These are phyloP conservation scores for Lophius piscatorius DNA, from an alignment of 2,113 vertebrate species.

Conservation along the genomic window DNA sequence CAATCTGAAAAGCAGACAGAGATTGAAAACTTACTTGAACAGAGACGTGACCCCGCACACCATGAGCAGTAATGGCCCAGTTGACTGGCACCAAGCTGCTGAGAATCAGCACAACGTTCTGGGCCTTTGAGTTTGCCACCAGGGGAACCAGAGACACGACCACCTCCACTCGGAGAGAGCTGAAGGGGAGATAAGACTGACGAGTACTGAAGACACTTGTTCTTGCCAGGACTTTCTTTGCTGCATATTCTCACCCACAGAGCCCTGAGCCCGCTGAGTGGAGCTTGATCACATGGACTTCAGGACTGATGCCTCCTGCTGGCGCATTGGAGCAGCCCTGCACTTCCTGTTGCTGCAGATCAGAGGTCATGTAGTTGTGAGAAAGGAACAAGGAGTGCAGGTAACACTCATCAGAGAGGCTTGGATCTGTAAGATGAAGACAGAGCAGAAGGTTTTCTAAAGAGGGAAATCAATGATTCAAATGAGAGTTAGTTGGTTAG, in stretches of 20 bases:
- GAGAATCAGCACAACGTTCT: conserved; percentile 75
- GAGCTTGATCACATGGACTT: conserved; percentile 80
- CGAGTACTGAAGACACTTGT: background rate
- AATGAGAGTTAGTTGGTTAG: too few relatives aligned
- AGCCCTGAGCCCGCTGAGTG: conserved; percentile 73
- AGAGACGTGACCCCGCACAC: conserved; percentile 69
- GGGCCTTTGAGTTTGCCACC: conserved; percentile 32
- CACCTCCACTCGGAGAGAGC: conserved; percentile 76
- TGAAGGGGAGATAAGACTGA: conserved; percentile 5
- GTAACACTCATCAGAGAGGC: conserved; percentile 67
- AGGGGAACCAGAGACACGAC: conserved; percentile 72
- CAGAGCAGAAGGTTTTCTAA: conserved; percentile 5
- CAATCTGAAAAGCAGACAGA: background rate
- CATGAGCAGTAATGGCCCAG: conserved; percentile 74
- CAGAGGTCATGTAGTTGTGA: conserved; percentile 76
- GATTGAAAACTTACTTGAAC: conserved; percentile 56
- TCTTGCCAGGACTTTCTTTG: background rate
- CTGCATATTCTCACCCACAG: conserved; percentile 64
- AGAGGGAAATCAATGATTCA: too few relatives aligned
- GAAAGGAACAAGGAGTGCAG: conserved; percentile 78
- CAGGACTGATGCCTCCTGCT: conserved; percentile 17
- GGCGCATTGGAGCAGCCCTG: conserved; percentile 55
- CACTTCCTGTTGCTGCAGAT: conserved; percentile 76
- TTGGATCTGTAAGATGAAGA: conserved; percentile 63
- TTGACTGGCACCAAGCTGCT: conserved; percentile 76